Evolutionary conservation across 2,888 invertebrate species (phyloP).

Genomic region (Macropis europaea): DNA sequence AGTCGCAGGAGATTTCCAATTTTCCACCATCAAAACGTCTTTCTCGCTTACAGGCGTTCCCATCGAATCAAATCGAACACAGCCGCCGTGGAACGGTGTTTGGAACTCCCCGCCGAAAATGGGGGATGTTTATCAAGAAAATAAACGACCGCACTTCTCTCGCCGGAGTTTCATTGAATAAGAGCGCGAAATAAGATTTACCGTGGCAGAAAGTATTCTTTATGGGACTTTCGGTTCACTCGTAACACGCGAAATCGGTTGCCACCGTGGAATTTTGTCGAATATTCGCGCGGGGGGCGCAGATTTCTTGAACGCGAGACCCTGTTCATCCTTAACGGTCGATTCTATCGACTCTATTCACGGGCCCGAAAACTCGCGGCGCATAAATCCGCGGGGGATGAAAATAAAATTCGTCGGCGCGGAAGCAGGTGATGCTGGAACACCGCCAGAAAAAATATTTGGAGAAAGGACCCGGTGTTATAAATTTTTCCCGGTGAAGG

Average conservation of each 20-base stretch:
- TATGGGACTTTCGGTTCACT: conserved; percentile 51
- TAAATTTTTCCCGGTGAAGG: neutral
- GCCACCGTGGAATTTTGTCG: conserved; percentile 18
- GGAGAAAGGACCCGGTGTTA: neutral
- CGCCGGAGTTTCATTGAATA: conserved; percentile 51
- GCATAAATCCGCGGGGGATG: conserved; percentile 52
- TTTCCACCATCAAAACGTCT: neutral
- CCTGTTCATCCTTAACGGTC: conserved; percentile 8
- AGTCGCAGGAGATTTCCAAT: no score
- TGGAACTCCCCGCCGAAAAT: conserved; percentile 6
- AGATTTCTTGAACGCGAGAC: conserved; percentile 4
- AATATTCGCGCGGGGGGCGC: conserved; percentile 26
- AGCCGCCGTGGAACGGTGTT: conserved; percentile 14
- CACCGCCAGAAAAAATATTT: conserved; percentile 67
- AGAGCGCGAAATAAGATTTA: conserved; percentile 56
- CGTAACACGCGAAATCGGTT: conserved; percentile 43
- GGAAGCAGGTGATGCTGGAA: conserved; percentile 72
- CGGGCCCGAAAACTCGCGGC: conserved; percentile 42
- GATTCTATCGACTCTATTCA: conserved; percentile 63
- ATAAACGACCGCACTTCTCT: conserved; percentile 48
- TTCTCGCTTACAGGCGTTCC: neutral
- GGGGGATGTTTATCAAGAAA: conserved; percentile 50
- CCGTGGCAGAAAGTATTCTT: conserved; percentile 43
- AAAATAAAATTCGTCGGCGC: conserved; percentile 72
- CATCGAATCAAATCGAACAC: conserved; percentile 23